Conservation (phyloP, 2,888 invertebrate species). For the Drosophila hamatofila region DNA sequence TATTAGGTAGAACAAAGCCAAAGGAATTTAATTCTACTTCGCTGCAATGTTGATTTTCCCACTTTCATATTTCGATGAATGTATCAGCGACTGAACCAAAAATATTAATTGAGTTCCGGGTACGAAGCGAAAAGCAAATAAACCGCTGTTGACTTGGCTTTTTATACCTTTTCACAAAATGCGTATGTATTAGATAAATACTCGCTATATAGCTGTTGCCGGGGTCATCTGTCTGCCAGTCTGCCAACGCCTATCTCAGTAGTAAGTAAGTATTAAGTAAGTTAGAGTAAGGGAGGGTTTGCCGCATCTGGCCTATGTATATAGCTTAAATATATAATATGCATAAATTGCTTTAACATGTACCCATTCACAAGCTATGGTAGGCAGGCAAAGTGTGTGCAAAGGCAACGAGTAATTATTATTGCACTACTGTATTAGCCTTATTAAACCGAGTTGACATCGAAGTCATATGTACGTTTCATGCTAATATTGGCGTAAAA, state of each 20-base stretch:
- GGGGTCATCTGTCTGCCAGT: background rate
- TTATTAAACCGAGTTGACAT: background rate
- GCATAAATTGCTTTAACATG: no score
- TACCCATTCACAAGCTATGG: background rate
- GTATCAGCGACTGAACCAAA: conserved; percentile 44
- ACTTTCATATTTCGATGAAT: conserved; percentile 57
- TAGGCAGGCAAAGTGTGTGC: background rate
- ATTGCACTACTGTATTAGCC: background rate
- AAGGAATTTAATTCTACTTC: conserved; percentile 35
- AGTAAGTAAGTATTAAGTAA: no score
- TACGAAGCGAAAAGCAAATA: background rate
- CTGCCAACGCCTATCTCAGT: no score
- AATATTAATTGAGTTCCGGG: conserved; percentile 42
- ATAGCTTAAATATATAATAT: no score
- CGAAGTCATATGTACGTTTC: background rate
- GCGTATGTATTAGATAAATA: background rate
- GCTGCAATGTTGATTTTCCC: conserved; percentile 50
- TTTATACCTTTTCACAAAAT: background rate
- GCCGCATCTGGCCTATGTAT: no score
- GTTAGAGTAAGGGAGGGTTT: no score
- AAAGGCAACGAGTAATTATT: background rate
- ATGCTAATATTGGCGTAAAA: background rate
- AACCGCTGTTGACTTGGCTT: background rate
- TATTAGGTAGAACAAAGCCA: conserved; percentile 44
- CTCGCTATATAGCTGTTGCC: background rate